Conservation (phyloP, 2,888 invertebrate species). For the Synanthedon myopaeformis region DNA sequence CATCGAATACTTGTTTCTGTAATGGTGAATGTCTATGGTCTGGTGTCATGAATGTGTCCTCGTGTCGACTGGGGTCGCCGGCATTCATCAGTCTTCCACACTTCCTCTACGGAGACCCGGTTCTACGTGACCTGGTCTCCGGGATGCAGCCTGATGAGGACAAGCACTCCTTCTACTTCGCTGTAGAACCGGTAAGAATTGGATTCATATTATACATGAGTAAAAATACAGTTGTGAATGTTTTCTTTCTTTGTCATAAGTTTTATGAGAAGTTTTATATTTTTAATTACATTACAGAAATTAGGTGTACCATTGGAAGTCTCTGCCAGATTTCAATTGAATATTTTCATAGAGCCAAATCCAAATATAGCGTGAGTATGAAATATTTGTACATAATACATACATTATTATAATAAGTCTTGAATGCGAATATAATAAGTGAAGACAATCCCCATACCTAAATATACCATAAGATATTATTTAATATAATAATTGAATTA, state of each 20-base stretch:
- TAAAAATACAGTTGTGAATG: no score
- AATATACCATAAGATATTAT: no score
- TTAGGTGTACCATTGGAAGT: slow-evolving; percentile 83
- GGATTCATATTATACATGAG: no score
- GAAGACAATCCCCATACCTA: no score
- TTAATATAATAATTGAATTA: no score
- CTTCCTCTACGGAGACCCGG: slow-evolving; percentile 81
- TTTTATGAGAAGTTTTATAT: no score
- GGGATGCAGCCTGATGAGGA: slow-evolving; percentile 78
- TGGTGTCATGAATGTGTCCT: slow-evolving; percentile 82
- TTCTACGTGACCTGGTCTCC: slow-evolving; percentile 71
- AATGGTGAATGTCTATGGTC: slow-evolving; percentile 78
- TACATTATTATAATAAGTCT: no score
- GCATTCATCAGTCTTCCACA: slow-evolving; percentile 88
- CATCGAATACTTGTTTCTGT: slow-evolving; percentile 79
- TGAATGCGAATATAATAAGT: no score
- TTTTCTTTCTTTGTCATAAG: no score
- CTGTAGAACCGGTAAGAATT: slow-evolving; percentile 78
- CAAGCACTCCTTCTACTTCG: slow-evolving; percentile 81
- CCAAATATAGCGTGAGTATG: slow-evolving; percentile 73
- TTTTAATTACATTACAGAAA: slow-evolving; percentile 64
- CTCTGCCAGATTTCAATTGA: slow-evolving; percentile 82
- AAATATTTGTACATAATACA: no score
- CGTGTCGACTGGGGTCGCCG: slow-evolving; percentile 84
- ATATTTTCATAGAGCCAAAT: slow-evolving; percentile 77